These are phyloP conservation scores for Podilymbus podiceps DNA, from an alignment of 2,113 vertebrate genomes.

Conservation along the genomic window DNA sequence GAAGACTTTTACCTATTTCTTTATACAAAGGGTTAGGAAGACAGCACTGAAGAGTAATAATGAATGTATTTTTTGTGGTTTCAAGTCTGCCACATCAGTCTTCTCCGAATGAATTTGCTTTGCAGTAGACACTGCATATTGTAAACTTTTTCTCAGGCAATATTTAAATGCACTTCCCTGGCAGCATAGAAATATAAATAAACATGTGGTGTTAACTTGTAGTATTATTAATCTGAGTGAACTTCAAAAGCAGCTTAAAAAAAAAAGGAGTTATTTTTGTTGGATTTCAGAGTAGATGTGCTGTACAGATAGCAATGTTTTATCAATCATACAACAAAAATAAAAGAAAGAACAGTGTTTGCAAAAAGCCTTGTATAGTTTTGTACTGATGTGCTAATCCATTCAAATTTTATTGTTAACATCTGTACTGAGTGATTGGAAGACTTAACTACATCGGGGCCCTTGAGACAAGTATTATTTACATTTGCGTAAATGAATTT, in stretches of 20 bases:
- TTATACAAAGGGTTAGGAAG: background rate
- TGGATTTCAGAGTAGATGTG: background rate
- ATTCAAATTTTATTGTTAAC: background rate
- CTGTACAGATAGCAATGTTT: background rate
- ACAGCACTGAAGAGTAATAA: constrained; percentile 10
- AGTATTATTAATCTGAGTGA: constrained; percentile 9
- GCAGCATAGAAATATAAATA: constrained; percentile 19
- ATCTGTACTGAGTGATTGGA: background rate
- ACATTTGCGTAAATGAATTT: background rate
- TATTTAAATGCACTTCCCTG: constrained; percentile 44
- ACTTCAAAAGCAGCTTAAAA: constrained; percentile 7
- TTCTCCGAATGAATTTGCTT: constrained; percentile 20
- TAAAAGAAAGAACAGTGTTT: background rate
- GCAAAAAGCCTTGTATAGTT: background rate
- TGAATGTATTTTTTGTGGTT: constrained; percentile 7
- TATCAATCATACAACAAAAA: background rate
- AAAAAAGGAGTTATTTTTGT: background rate
- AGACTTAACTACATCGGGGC: background rate
- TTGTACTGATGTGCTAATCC: background rate
- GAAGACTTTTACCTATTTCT: background rate
- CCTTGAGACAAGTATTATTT: background rate
- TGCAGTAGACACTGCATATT: background rate
- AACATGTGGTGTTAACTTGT: background rate
- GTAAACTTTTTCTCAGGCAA: constrained; percentile 30
- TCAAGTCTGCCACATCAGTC: constrained; percentile 21